Conservation (phyloP, 2,113 vertebrate genomes). For the Haemorhous mexicanus region DNA sequence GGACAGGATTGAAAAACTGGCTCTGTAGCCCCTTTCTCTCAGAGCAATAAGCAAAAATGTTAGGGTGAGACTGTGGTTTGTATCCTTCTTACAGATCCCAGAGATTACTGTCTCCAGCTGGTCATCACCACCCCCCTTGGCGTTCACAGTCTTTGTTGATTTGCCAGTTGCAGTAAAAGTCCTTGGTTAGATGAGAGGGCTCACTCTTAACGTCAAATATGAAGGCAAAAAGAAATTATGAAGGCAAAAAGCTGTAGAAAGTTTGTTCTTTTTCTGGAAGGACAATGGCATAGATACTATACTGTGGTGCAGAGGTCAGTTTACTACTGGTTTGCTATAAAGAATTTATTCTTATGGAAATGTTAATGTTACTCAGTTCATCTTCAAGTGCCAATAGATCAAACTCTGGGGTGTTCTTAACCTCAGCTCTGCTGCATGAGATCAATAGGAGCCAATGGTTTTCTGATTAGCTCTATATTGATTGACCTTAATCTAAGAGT, state of each 20-base stretch:
- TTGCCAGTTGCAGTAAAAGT: background rate
- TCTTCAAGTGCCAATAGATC: background rate
- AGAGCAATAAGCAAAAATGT: background rate
- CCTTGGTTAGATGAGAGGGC: background rate
- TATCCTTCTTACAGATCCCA: background rate
- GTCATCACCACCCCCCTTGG: background rate
- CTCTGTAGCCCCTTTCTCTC: background rate
- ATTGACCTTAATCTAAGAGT: conserved; percentile 5
- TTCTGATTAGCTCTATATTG: background rate
- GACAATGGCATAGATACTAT: background rate
- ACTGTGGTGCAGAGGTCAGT: background rate
- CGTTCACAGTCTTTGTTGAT: background rate
- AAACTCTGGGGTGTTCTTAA: background rate
- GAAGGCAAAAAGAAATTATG: background rate
- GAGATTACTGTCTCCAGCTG: conserved; percentile 1
- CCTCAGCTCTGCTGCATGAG: background rate
- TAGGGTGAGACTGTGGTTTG: background rate
- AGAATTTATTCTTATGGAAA: background rate
- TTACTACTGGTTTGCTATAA: background rate
- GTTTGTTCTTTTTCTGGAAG: background rate
- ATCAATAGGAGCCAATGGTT: background rate
- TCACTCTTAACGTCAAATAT: background rate
- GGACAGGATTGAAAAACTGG: conserved; percentile 24
- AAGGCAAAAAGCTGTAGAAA: background rate
- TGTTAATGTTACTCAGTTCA: background rate